Conservation (phyloP, 2,888 invertebrate species). For the Cartodere bifasciata region DNA sequence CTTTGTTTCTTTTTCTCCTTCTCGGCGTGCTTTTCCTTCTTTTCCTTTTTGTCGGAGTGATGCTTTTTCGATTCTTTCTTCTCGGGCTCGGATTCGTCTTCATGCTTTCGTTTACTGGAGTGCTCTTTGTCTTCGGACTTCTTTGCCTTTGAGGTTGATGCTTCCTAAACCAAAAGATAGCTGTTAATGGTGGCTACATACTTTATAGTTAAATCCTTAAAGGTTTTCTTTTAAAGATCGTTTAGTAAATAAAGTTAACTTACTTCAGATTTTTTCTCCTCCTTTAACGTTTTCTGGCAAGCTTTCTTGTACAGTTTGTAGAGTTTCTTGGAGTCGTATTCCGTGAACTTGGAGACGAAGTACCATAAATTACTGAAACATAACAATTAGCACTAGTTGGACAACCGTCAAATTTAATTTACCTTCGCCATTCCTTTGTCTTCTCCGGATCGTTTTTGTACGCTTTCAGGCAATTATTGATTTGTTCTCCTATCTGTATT, state of each 20-base stretch:
- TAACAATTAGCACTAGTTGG: slow-evolving; percentile 11
- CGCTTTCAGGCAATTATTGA: slow-evolving; percentile 71
- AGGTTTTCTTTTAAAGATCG: too few relatives aligned
- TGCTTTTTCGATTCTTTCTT: slow-evolving; percentile 19
- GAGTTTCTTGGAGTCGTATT: slow-evolving; percentile 85
- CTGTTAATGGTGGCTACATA: too few relatives aligned
- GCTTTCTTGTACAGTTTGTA: slow-evolving; percentile 87
- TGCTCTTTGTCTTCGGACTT: slow-evolving; percentile 14
- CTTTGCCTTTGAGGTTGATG: too few relatives aligned
- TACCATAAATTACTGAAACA: slow-evolving; percentile 82
- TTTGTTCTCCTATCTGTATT: slow-evolving; percentile 86
- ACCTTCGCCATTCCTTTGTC: slow-evolving; percentile 80
- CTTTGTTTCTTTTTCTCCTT: slow-evolving; percentile 20
- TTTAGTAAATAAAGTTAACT: slow-evolving; percentile 4
- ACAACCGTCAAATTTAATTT: slow-evolving; percentile 13
- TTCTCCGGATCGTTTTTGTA: slow-evolving; percentile 69
- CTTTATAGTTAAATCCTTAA: too few relatives aligned
- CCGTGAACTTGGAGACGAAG: slow-evolving; percentile 96
- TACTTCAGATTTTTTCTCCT: slow-evolving; percentile 21
- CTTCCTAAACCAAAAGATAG: too few relatives aligned
- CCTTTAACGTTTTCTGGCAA: slow-evolving; percentile 49
- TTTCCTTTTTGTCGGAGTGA: slow-evolving; percentile 25
- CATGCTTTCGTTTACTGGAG: slow-evolving; percentile 22
- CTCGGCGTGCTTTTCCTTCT: slow-evolving; percentile 20
- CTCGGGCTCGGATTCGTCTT: slow-evolving; percentile 22